Percentiles rank a stretch among this genome's conserved stretches.
Conservation (phyloP, 2,113 vertebrate species). For the Zeus faber region DNA sequence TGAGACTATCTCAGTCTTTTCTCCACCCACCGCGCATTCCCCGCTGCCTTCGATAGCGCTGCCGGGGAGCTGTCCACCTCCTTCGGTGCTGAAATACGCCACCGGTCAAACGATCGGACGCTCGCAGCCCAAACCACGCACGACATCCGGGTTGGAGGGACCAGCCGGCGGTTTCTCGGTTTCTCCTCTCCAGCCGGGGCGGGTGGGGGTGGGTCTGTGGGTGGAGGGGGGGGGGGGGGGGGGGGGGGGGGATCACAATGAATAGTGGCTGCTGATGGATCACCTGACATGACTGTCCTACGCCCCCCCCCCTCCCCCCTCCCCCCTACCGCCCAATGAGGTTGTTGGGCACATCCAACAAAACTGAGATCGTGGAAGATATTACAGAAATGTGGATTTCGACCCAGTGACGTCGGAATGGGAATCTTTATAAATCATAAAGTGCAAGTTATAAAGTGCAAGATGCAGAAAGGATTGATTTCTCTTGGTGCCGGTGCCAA, state of each 20-base stretch:
- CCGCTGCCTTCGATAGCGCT: neutral
- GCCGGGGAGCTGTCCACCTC: slow-evolving; percentile 53
- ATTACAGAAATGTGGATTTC: too few species aligned
- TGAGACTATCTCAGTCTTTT: neutral
- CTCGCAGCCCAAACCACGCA: neutral
- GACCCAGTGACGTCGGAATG: too few species aligned
- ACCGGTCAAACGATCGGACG: slow-evolving; percentile 21
- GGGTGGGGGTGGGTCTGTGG: too few species aligned
- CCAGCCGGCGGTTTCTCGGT: too few species aligned
- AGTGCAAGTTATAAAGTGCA: too few species aligned
- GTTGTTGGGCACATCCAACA: too few species aligned
- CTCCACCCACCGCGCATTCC: neutral
- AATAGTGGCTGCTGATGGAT: slow-evolving; percentile 56
- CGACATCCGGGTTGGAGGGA: slow-evolving; percentile 65
- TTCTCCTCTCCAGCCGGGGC: too few species aligned
- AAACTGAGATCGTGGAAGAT: too few species aligned
- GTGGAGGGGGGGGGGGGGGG: too few species aligned
- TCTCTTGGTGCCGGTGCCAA: too few species aligned
- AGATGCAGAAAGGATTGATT: too few species aligned
- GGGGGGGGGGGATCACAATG: slow-evolving; percentile 27
- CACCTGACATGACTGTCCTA: slow-evolving; percentile 64
- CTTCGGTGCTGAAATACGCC: slow-evolving; percentile 59
- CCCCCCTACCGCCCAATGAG: slow-evolving; percentile 61
- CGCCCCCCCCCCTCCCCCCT: slow-evolving; percentile 35
- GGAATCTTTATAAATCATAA: too few species aligned